These are phyloP conservation scores for Chrysolina americana DNA, from an alignment of 2,888 invertebrate genomes.

Conservation along the genomic window DNA sequence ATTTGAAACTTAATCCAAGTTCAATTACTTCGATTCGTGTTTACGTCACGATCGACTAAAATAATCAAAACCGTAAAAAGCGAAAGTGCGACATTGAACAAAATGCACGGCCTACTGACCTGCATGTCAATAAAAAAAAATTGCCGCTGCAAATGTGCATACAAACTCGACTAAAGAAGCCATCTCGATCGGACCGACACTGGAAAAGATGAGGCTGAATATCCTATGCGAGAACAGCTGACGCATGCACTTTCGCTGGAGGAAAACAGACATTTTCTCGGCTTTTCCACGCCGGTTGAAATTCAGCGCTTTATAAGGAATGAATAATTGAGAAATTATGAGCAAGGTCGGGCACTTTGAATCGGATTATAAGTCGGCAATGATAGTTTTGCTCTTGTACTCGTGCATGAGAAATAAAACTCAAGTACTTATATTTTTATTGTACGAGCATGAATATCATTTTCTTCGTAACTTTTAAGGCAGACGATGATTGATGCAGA, in stretches of 20 bases:
- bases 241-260: not conserved
- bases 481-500: not conserved
- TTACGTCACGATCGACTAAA: slow-evolving; percentile 25
- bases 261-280: not conserved
- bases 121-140: slow-evolving; percentile 32
- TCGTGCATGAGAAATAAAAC: not conserved
- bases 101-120: slow-evolving; percentile 49
- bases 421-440: not conserved
- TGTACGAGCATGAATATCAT: not conserved
- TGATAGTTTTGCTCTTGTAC: slow-evolving; percentile 18
- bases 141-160: slow-evolving; percentile 36
- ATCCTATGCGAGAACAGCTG: not conserved
- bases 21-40: not conserved
- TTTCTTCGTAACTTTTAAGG: not conserved
- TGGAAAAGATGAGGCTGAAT: not conserved
- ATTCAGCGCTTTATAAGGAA: slow-evolving; percentile 29
- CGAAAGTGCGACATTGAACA: slow-evolving; percentile 52
- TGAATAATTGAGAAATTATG: slow-evolving; percentile 33
- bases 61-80: slow-evolving; percentile 47
- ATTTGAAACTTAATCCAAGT: no score
- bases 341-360: slow-evolving; percentile 27
- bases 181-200: not conserved
- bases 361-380: slow-evolving; percentile 10
- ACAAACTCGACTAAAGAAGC: slow-evolving; percentile 1
- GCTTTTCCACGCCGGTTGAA: not conserved